Conservation (phyloP, 1,140 invertebrate genomes). For the Micrasema minimum region DNA sequence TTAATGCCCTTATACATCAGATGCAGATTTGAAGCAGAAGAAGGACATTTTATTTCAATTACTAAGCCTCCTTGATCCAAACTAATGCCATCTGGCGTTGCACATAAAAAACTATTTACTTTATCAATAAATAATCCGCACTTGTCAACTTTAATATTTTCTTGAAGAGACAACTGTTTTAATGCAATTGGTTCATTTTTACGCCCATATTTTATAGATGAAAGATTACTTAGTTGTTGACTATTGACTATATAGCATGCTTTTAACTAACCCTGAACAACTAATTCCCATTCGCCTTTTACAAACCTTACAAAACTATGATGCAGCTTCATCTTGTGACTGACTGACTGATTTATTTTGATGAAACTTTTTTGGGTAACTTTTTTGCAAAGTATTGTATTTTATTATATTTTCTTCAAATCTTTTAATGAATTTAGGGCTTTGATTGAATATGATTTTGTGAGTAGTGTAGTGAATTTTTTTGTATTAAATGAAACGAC, state of each 20-base stretch:
- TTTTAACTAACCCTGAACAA: slow-evolving; percentile 6
- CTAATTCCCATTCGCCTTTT: background rate
- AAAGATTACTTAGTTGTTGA: background rate
- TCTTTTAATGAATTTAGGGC: background rate
- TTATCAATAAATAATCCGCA: background rate
- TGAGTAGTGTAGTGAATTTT: background rate
- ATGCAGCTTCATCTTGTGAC: background rate
- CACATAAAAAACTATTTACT: background rate
- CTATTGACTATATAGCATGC: background rate
- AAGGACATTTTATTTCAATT: background rate
- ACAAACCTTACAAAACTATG: slow-evolving; percentile 3
- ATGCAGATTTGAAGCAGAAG: background rate
- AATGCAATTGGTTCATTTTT: background rate
- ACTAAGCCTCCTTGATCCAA: background rate
- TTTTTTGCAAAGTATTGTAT: too few species aligned
- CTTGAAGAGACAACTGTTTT: background rate
- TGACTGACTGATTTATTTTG: too few species aligned
- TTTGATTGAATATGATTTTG: background rate
- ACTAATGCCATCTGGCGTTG: background rate
- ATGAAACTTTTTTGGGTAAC: too few species aligned
- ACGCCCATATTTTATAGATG: background rate
- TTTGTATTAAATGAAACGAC: background rate
- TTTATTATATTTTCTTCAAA: too few species aligned
- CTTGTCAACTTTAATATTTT: background rate
- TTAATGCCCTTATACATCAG: too few species aligned